phyloP scores from a whole-genome alignment of 2,113 vertebrate genomes.

The Lepisosteus oculatus region DNA sequence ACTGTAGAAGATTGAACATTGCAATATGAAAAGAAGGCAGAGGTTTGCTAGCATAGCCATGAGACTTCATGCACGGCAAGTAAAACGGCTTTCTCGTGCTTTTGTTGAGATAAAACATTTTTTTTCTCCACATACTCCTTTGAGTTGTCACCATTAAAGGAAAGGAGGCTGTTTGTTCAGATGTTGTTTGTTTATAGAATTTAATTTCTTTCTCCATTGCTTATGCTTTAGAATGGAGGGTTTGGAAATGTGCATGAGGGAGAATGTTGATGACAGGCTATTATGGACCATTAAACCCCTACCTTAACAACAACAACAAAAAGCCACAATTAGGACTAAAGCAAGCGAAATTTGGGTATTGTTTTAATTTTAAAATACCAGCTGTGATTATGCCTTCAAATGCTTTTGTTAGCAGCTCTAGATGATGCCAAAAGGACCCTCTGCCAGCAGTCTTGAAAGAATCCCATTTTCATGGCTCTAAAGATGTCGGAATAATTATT shows the following conservation, averaged over 20 bases:
- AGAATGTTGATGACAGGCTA: not conserved
- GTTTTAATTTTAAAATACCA: conserved; percentile 45
- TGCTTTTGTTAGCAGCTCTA: conserved; percentile 45
- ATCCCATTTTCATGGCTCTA: conserved; percentile 53
- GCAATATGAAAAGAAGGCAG: too few species aligned
- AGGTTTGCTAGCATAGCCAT: too few species aligned
- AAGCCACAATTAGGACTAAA: conserved; percentile 40
- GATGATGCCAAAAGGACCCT: conserved; percentile 53
- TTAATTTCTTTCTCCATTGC: not conserved
- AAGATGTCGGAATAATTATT: conserved; percentile 58
- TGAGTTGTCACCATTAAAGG: too few species aligned
- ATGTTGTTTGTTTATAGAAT: too few species aligned
- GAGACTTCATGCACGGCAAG: too few species aligned
- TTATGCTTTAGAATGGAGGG: too few species aligned
- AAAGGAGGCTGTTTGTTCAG: too few species aligned
- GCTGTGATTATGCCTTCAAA: conserved; percentile 42
- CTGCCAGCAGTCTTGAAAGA: conserved; percentile 56
- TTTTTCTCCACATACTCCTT: too few species aligned
- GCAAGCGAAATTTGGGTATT: conserved; percentile 56
- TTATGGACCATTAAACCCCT: conserved; percentile 12
- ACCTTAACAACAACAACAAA: conserved; percentile 15
- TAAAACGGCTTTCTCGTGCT: too few species aligned
- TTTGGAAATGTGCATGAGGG: too few species aligned
- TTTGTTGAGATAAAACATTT: too few species aligned
- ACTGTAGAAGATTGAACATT: too few species aligned